Base-by-base conservation (phyloP, 2,888 invertebrate genomes). In the Scelioninae gen. 1 region DNA sequence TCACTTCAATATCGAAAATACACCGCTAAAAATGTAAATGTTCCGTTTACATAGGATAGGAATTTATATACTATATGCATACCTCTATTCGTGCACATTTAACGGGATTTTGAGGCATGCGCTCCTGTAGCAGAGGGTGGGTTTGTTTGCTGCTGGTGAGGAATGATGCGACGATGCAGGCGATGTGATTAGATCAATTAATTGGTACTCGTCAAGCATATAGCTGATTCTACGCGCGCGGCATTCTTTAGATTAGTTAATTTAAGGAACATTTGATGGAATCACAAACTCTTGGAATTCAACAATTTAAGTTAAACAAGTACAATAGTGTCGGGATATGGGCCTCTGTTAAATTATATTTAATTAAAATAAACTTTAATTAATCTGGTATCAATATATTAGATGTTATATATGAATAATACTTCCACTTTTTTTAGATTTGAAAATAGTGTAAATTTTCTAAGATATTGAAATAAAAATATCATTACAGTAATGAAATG, bases 101-200 rank as follows among this genome's bases (percentile, higher is more conserved):
- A 69, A 32, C 74, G 43, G 45, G 34, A 58, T 69, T 62, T 63
- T 56, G 45, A 75, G 45, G 63, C 72, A 60, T 47, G 82, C 79
- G 78, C 72, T 53, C 23, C 16, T 32, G 45, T 0, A 38, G 6
- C 38, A 40, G 32, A 74, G 76, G 75, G 82, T 69, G 69, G 63
- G 74, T 58, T 78, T 53, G 71, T 75, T 78, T 58, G 49, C 69
- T 40, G 53, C 13, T 49, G 56, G 43, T 68, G 69, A 55, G 66
- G 76, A 83, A 79, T 72, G 68, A 76, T 71, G 60, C 72, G 68
- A 62, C 74, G 66, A 65, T 78, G 65, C 74, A 38, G 68, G 74
- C 77, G 66, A 74, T 76, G 79, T 63, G 69, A 83, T 83, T 77
- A 69, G 55, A 77, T 79, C 65, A 65, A 76, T 83, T 83, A 79